Evolutionary conservation across 2,113 vertebrate species (phyloP), one percentile per base, ranked within the genome.

Genomic region (Onychostruthus taczanowskii): DNA sequence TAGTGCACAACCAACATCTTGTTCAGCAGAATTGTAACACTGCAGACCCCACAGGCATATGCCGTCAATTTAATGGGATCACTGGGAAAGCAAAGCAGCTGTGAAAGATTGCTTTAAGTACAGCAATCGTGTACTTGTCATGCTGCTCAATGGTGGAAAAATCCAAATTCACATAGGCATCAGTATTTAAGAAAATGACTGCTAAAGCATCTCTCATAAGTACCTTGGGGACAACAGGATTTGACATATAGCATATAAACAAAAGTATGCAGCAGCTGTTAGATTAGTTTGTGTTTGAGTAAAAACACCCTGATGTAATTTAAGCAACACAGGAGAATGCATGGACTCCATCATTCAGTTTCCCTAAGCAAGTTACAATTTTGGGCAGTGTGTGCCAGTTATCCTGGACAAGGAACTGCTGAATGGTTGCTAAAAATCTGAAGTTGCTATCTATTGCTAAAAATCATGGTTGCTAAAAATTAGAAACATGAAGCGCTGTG

Each of bases 31-130:
- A 85, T 86, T 94, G 91, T 86, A 97, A 89, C 85, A 66, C 26
- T 94, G 95, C 55, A 92, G 97, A 97, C 96, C 98, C 98, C 98
- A 98, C 96, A 97, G 98, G 98, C 98, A 96, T 95, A 53, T 55
- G 91, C 98, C 97, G 96, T 98, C 98, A 98, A 68, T 98, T 98
- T 98, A 98, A 98, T 98, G 96, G 98, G 97, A 98, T 98, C 98
- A 97, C 95, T 97, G 98, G 95, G 94, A 97, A 97, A 97, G 94
- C 89, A 95, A 97, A 98, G 97, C 98, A 97, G 97, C 98, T 98
- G 98, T 98, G 98, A 98, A 98, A 97, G 97, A 98, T 98, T 98
- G 98, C 98, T 98, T 97, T 98, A 98, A 99, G 98, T 98, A 98
- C 97, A 98, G 98, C 98, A 98, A 98, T 98, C 97, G 97, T 98